A percentile compares a stretch with the other conserved stretches of the same genome.
Evolutionary conservation across 1,140 invertebrate species (phyloP).

Genomic region (Drosophila mojavensis): DNA sequence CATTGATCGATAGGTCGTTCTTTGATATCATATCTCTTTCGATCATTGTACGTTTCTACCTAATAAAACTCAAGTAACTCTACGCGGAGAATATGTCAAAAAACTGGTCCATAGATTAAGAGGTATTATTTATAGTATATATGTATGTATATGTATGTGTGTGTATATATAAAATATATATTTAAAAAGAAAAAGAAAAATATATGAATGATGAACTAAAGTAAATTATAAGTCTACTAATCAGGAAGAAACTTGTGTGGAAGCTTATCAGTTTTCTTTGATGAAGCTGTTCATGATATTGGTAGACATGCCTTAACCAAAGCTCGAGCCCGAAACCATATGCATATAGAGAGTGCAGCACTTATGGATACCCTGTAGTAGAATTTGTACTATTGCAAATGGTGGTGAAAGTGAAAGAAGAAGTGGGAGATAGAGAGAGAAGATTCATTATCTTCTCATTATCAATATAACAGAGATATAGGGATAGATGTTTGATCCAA

Average conservation of each 20-base stretch:
- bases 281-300: background rate
- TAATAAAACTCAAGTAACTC: constrained; percentile 51
- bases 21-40: too few relatives aligned
- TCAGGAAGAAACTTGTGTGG: constrained; percentile 1
- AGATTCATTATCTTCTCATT: too few relatives aligned
- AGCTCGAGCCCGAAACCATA: too few relatives aligned
- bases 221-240: background rate
- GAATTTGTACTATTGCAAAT: too few relatives aligned
- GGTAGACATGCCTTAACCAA: too few relatives aligned
- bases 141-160: constrained; percentile 6
- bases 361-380: too few relatives aligned
- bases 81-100: constrained; percentile 54
- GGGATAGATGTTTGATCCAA: too few relatives aligned
- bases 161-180: background rate
- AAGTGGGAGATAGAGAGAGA: too few relatives aligned
- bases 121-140: constrained; percentile 65
- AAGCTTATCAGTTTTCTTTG: background rate
- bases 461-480: too few relatives aligned
- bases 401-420: too few relatives aligned
- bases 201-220: background rate
- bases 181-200: background rate
- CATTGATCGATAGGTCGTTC: background rate
- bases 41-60: constrained; percentile 6
- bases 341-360: too few relatives aligned
- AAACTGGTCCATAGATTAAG: constrained; percentile 79